Conservation (phyloP, 2,888 invertebrate genomes). For the Gastracanthus pulcherrimus region DNA sequence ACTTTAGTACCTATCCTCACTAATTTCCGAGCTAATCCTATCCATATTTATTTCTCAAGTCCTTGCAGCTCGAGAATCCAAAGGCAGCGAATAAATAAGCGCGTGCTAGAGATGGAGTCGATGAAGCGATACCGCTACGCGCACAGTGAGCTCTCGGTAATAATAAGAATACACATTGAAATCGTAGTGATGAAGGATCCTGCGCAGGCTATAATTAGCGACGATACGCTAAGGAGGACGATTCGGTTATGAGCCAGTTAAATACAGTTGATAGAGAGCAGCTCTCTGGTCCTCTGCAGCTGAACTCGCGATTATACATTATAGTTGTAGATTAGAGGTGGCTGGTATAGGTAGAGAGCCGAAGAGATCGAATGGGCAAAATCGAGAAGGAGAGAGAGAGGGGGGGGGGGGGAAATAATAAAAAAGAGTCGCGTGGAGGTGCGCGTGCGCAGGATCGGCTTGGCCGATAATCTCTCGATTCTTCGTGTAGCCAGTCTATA, state of each 20-base stretch:
- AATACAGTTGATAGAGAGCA: too few relatives aligned
- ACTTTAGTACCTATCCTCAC: neutral
- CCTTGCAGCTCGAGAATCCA: neutral
- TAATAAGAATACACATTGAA: neutral
- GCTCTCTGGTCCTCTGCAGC: too few relatives aligned
- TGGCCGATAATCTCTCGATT: conserved; percentile 71
- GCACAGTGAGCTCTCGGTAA: neutral
- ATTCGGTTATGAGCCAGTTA: too few relatives aligned
- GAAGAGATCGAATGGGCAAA: neutral
- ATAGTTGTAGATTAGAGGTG: too few relatives aligned
- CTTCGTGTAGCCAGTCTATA: conserved; percentile 40
- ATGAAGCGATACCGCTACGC: too few relatives aligned
- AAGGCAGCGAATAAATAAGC: neutral
- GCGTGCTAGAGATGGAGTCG: neutral
- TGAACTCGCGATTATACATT: too few relatives aligned
- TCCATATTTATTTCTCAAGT: neutral
- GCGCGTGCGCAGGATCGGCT: conserved; percentile 6
- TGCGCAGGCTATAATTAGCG: too few relatives aligned
- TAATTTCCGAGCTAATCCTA: neutral
- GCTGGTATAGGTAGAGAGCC: too few relatives aligned
- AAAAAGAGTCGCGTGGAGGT: neutral
- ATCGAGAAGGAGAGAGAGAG: conserved; percentile 19
- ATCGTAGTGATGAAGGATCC: too few relatives aligned
- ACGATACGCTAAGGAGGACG: neutral
- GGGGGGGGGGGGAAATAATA: neutral